phyloP scores from a whole-genome alignment of 1,140 invertebrate species.

The Caenorhabditis latens region DNA sequence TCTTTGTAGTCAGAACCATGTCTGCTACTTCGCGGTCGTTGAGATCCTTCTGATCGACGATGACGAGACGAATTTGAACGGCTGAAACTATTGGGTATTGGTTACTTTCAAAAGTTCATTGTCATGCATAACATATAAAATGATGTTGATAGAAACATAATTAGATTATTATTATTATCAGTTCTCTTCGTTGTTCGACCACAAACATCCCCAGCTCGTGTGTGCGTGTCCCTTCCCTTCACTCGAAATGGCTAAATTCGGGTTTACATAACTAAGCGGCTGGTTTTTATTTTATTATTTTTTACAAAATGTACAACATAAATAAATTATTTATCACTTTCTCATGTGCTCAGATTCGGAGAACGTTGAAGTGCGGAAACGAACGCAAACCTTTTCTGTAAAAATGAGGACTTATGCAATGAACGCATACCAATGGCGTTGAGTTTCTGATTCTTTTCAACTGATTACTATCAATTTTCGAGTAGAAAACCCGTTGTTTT shows the following conservation, averaged over 20 bases:
- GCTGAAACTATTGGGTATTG: background rate
- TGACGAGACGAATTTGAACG: slow-evolving; percentile 30
- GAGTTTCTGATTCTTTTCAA: background rate
- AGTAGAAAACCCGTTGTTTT: background rate
- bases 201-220: background rate
- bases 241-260: slow-evolving; percentile 12
- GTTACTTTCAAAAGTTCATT: background rate
- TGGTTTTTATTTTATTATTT: background rate
- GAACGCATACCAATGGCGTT: background rate
- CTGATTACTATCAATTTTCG: background rate
- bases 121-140: slow-evolving; percentile 22
- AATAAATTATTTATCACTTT: slow-evolving; percentile 46
- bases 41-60: background rate
- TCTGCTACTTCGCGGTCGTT: background rate
- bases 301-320: slow-evolving; percentile 42
- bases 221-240: slow-evolving; percentile 8
- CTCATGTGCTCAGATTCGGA: slow-evolving; percentile 26
- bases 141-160: background rate
- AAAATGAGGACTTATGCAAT: slow-evolving; percentile 34
- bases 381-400: slow-evolving; percentile 56
- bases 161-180: slow-evolving; percentile 2
- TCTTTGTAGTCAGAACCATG: slow-evolving; percentile 45
- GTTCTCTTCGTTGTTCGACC: background rate
- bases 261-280: slow-evolving; percentile 35
- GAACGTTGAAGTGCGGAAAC: slow-evolving; percentile 31